Evolutionary conservation across 2,113 vertebrate species (phyloP).

Genomic region (Myiozetetes cayanensis): DNA sequence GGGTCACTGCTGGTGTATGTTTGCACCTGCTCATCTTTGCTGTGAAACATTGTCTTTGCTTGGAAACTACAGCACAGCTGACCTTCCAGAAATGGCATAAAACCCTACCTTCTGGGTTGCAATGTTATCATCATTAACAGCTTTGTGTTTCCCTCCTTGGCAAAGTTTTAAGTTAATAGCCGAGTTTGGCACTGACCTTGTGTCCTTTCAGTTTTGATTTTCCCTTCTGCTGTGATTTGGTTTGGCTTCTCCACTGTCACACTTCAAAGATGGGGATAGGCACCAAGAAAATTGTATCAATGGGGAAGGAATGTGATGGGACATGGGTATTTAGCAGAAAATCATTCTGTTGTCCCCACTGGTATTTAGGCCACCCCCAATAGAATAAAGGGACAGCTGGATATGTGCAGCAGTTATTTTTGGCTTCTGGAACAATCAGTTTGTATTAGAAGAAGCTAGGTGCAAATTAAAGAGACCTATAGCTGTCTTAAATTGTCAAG

Average conservation of each 20-base stretch:
- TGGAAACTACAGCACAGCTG: background rate
- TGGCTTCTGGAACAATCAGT: conserved; percentile 11
- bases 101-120: background rate
- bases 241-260: background rate
- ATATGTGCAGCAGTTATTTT: conserved; percentile 17
- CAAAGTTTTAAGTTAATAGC: background rate
- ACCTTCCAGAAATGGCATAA: background rate
- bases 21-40: background rate
- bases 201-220: background rate
- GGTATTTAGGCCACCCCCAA: background rate
- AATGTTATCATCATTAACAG: background rate
- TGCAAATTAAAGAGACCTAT: conserved; percentile 20
- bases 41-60: background rate
- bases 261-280: background rate
- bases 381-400: conserved; percentile 27
- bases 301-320: background rate
- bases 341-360: background rate
- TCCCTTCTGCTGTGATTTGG: background rate
- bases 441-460: background rate
- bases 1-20: background rate
- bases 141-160: background rate
- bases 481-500: background rate
- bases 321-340: background rate
- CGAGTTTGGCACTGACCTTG: background rate
- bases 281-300: background rate